Conservation (phyloP, 2,113 vertebrate genomes). For the cattle (Bos taurus) region ARS-UCD2.0 NC_037334.1:42015001-42015500, state of each 20-base stretch:
- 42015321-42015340: neutral
- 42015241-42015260: neutral
- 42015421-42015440: neutral
- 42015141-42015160: neutral
- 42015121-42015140: neutral
- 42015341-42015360: neutral
- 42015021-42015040: neutral
- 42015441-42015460: neutral
- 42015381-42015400: neutral
- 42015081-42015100: neutral
- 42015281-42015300: neutral
- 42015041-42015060: neutral
- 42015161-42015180: neutral
- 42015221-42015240: fast-evolving
- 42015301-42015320: neutral
- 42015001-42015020: neutral
- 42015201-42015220: neutral
- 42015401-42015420: neutral
- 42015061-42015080: neutral
- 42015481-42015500: neutral
- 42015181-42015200: neutral
- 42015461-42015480: neutral
- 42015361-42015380: neutral
- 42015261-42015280: neutral
- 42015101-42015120: neutral